phyloP scores from a whole-genome alignment of 1,140 invertebrate genomes.

The Leptoteleia sp. region DNA sequence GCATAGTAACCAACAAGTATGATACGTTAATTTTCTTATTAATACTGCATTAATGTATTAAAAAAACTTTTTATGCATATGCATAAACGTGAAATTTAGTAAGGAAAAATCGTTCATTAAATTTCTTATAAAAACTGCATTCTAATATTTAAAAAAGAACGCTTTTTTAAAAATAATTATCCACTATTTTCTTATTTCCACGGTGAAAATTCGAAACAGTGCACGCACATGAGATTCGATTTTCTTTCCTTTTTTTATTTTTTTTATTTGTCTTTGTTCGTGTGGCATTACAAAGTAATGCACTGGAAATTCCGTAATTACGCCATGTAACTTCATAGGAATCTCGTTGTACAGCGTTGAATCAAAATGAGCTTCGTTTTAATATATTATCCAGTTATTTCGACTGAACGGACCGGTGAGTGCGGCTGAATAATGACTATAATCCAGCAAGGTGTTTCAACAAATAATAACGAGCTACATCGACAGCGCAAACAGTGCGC shows the following conservation, averaged over 20 bases:
- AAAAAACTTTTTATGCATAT: too few relatives aligned
- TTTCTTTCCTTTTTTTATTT: too few relatives aligned
- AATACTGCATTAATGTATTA: too few relatives aligned
- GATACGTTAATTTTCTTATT: too few relatives aligned
- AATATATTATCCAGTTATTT: conserved; percentile 43
- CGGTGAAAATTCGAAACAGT: too few relatives aligned
- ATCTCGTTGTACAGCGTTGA: conserved; percentile 21
- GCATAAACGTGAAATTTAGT: too few relatives aligned
- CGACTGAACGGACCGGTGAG: conserved; percentile 29
- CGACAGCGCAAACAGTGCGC: conserved; percentile 4
- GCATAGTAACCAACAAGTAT: too few relatives aligned
- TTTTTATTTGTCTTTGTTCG: not conserved
- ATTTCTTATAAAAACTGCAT: too few relatives aligned
- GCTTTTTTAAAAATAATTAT: too few relatives aligned
- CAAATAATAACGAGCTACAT: conserved; percentile 26
- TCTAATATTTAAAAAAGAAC: too few relatives aligned
- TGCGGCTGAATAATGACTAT: conserved; percentile 32
- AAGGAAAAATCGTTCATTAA: too few relatives aligned
- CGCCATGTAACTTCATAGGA: conserved; percentile 8
- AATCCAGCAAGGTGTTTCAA: conserved; percentile 32
- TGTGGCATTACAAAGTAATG: conserved; percentile 9
- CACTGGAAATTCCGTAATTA: conserved; percentile 26
- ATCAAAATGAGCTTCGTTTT: conserved; percentile 34
- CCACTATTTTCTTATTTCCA: too few relatives aligned
- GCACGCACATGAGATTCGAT: not conserved